A percentile compares a stretch with the other conserved stretches of the same genome.
Conservation (phyloP, 2,113 vertebrate species). For the Pedionomus torquatus region DNA sequence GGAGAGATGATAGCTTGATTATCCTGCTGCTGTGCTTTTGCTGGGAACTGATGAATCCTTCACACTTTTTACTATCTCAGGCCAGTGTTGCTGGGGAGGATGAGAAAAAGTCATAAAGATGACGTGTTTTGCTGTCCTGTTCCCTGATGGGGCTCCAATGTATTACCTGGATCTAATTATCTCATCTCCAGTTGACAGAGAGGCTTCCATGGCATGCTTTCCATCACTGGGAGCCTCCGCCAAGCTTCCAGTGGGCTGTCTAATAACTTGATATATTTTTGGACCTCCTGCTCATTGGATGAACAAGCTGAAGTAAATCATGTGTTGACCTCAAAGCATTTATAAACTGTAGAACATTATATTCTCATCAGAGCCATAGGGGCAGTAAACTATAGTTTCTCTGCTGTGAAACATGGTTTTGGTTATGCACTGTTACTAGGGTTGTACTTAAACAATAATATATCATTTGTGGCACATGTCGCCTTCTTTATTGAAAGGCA, state of each 20-base stretch:
- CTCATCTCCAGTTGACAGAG: conserved; percentile 82
- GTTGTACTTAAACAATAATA: conserved; percentile 89
- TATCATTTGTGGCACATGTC: conserved; percentile 91
- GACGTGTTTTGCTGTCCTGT: conserved; percentile 79
- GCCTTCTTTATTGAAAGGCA: conserved; percentile 98
- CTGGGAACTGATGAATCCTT: conserved; percentile 43
- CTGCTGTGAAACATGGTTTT: conserved; percentile 94
- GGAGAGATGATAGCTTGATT: conserved; percentile 70
- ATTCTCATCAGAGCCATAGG: conserved; percentile 92
- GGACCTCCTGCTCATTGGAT: conserved; percentile 85
- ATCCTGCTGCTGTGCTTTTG: conserved; percentile 32
- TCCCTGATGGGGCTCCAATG: conserved; percentile 82
- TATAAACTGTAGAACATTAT: conserved; percentile 92
- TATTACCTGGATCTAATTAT: conserved; percentile 90
- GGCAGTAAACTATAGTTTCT: conserved; percentile 93
- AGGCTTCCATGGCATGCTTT: conserved; percentile 75
- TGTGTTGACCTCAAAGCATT: conserved; percentile 95
- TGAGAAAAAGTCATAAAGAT: conserved; percentile 80
- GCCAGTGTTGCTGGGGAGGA: conserved; percentile 66
- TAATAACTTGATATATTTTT: conserved; percentile 87
- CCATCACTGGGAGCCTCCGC: conserved; percentile 77
- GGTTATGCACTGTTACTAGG: conserved; percentile 89
- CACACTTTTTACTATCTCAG: conserved; percentile 60
- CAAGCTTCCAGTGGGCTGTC: conserved; percentile 83
- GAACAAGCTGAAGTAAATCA: conserved; percentile 93